Base-by-base conservation (phyloP, 2,888 invertebrate species). In the Schizaphis graminum region DNA sequence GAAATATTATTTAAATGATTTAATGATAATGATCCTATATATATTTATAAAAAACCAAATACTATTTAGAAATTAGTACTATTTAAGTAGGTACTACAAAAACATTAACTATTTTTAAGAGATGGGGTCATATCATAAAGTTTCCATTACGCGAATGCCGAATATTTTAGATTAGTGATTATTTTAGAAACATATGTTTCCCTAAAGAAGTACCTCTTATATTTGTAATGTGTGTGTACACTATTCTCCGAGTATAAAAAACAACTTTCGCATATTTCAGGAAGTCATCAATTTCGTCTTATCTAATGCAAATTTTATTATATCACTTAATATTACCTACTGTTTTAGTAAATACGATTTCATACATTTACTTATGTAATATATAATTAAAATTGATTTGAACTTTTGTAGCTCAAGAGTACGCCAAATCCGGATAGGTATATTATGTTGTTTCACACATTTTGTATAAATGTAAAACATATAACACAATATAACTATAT, bases 241-340 rank as follows among this genome's bases (percentile, higher is more conserved):
- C 16, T 53, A 5, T 53, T 35, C 67, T 67, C n/a, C 67, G n/a
- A n/a, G 5, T 67, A 13, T 67, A 35, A 44, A 77, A 77, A 91
- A 77, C 91, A 13, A 91, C 77, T 91, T 91, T 91, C 77, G 35
- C 7, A 49, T 91, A 53, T 53, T 91, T 91, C 49, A 91, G 49
- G 77, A 91, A 90, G 67, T 91, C 77, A 28, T 91, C 67, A 49
- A 77, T 56, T 35, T 13, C 24, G 41, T 77, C 35, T 91, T 91
- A 89, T 56, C 47, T 89, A 35, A 89, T 56, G 41, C 35, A 77
- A 53, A 91, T 91, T 91, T 11, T 16, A 91, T 53, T 77, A 91
- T 49, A 77, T 91, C n/a, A 77, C 26, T 77, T 61, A 13, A 67
- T 77, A 77, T 77, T 35, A 35, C 77, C 21, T 44, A 44, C 35